Base-by-base conservation (phyloP, 2,113 vertebrate genomes). In the Strigops habroptila region DNA sequence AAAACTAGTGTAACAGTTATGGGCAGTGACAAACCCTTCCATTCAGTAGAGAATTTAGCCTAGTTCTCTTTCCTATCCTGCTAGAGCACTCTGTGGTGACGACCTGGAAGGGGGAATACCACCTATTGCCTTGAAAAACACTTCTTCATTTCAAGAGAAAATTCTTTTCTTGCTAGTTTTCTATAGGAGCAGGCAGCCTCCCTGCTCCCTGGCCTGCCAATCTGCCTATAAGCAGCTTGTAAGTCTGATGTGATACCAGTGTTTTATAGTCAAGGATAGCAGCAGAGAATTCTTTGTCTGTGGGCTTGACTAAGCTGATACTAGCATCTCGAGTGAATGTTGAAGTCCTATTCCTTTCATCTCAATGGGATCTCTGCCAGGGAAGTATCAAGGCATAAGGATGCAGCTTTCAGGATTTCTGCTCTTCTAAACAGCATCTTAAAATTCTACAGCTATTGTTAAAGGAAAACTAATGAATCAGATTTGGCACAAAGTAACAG, bases 361-460 rank as follows among this genome's bases (percentile, higher is more conserved):
- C 79, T 82, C 67, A 88, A 12, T 14, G 9, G 41, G 46, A 83
- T 73, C 41, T 91, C 71, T 88, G 44, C 37, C 84, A 67, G 63
- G 53, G 67, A 73, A 48, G 63, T 93, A 82, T 74, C 71, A 87
- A 76, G 43, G 83, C 46, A 53, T 30, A 51, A 83, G 49, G 59
- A 67, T 65, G 67, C 49, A 52, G 52, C 43, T 82, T 28, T 76
- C 16, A 22, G 62, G 62, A 69, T 89, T 96, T 93, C 70, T 93
- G 64, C 75, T 82, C 33, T 74, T 90, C 75, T 73, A 76, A 95
- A 80, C 23, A 79, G 31, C 63, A 70, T 62, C 37, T 88, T 91
- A 68, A 95, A 84, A 89, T 87, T 85, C 90, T 53, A 62, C 79
- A 69, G 52, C 53, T 85, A 82, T 73, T 95, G 82, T 91, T 93